Percentiles rank a stretch among this genome's conserved stretches.
Evolutionary conservation across 2,888 invertebrate genomes (phyloP).

Genomic region (Andrena camellia): DNA sequence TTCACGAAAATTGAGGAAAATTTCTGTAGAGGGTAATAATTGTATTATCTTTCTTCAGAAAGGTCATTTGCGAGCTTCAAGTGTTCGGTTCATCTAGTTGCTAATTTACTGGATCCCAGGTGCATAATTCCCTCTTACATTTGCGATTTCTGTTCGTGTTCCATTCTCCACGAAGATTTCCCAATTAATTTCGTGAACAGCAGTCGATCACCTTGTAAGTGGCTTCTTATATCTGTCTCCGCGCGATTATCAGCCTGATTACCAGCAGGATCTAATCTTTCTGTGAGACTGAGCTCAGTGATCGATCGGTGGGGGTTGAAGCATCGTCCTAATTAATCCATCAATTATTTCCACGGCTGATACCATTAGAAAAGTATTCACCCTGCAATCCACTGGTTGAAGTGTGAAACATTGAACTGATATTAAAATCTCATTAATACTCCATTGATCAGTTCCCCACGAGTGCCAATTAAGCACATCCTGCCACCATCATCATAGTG

Average conservation of each 20-base stretch:
- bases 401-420: no score
- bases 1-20: not conserved
- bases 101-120: not conserved
- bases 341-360: not conserved
- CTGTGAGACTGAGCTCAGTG: not conserved
- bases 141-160: not conserved
- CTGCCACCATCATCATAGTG: not conserved
- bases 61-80: not conserved
- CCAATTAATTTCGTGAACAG: conserved; percentile 37
- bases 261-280: not conserved
- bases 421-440: no score
- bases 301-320: conserved; percentile 1
- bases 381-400: not conserved
- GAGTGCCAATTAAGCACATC: no score
- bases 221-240: conserved; percentile 41
- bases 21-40: not conserved
- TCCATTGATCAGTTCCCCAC: no score
- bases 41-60: not conserved
- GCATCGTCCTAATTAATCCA: not conserved
- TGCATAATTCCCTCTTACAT: not conserved
- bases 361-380: not conserved
- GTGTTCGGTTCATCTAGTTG: not conserved
- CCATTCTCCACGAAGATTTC: conserved; percentile 14
- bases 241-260: conserved; percentile 29
- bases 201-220: conserved; percentile 43